Base-by-base conservation (phyloP, 1,140 invertebrate species). In the Batillaria attramentaria region DNA sequence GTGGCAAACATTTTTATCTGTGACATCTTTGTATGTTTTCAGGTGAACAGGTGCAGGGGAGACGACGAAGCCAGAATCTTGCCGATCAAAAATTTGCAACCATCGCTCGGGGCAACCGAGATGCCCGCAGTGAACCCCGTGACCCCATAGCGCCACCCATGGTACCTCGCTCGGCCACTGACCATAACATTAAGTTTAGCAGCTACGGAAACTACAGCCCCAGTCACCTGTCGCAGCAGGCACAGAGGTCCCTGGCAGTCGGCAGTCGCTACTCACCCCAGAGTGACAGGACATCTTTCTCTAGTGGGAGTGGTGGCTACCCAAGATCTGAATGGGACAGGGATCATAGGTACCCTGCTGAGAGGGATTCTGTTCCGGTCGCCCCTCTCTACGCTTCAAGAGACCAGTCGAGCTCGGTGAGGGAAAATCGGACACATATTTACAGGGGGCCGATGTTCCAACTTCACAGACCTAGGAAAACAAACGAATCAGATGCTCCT, bases 401-500 rank as follows among this genome's bases (percentile, higher is more conserved):
- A n/a, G 31, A 72, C 20, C 76, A 20, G 50, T 50, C 33, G 31
- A 62, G 33, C 39, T 24, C 39, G 3, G 33, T 65, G 4, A 54
- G 41, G 39, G 68, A 60, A 70, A 68, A 86, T 68, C 79, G 79
- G 54, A 82, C 81, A 37, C 83, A 81, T 37, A 83, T 79, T 70
- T 80, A 86, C 79, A 78, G 72, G 46, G 68, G 62, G 18, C 73
- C 78, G 20, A 75, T 79, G 60, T 72, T 65, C 60, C 72, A 77
- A 28, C 73, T 80, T 43, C 81, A 54, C 39, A 72, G 78, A 24
- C 79, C 60, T 5, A 83, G 83, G 57, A 80, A 81, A 35, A 80
- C 54, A 8, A 80, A 79, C 28, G 82, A 84, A 20, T 66, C 84
- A 60, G 79, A 80, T 62, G 81, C 84, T 2, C 83, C 86, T 35